phyloP scores from a whole-genome alignment of 2,113 vertebrate species.

The Stigmatopora nigra region DNA sequence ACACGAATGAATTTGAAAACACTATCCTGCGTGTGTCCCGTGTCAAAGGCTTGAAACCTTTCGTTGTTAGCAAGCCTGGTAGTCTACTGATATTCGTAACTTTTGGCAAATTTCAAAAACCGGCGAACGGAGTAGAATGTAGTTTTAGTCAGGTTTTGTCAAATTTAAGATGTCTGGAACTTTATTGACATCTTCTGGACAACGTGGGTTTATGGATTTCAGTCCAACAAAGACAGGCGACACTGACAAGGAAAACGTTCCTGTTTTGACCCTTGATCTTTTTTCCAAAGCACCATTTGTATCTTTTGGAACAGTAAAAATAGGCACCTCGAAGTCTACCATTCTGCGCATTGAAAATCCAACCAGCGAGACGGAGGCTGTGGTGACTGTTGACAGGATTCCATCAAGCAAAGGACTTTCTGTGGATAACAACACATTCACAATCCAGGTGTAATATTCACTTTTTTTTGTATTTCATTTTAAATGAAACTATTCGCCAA shows the following conservation, averaged over 20 bases:
- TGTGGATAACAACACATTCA: constrained; percentile 57
- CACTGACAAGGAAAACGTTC: constrained; percentile 60
- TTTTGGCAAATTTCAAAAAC: background rate
- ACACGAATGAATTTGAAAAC: constrained; percentile 40
- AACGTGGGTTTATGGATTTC: constrained; percentile 46
- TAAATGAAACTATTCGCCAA: background rate
- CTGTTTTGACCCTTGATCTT: constrained; percentile 74
- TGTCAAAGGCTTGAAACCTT: constrained; percentile 12
- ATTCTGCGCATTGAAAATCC: constrained; percentile 79
- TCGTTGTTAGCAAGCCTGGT: background rate
- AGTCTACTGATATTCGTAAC: background rate
- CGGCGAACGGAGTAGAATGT: background rate
- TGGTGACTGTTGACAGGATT: constrained; percentile 69
- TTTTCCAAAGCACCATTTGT: constrained; percentile 81
- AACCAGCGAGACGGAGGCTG: constrained; percentile 56
- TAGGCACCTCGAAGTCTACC: constrained; percentile 70
- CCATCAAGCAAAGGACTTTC: constrained; percentile 76
- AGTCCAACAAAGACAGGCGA: constrained; percentile 45
- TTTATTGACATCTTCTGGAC: background rate
- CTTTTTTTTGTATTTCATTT: background rate
- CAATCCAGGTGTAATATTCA: constrained; percentile 68
- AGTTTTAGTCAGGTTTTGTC: background rate
- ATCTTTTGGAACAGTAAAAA: constrained; percentile 74
- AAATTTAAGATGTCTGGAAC: constrained; percentile 42
- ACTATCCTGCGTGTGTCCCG: constrained; percentile 7